phyloP scores from a whole-genome alignment of 2,113 vertebrate species.

The Tretioscincus oriximinensis region DNA sequence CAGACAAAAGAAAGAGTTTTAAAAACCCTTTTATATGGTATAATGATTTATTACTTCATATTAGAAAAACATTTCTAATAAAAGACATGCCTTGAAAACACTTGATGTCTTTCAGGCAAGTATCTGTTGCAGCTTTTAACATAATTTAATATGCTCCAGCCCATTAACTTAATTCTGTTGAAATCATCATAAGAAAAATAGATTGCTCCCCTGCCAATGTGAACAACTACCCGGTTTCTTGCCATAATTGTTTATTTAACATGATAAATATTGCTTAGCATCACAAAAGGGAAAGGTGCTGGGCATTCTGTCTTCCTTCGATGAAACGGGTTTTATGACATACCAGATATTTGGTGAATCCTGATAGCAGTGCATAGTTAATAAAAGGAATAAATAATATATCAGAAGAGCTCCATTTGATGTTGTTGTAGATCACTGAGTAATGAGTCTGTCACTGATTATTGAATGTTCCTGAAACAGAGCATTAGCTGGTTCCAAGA shows the following conservation, averaged over 20 bases:
- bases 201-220: not conserved
- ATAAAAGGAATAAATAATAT: not conserved
- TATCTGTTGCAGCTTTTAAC: not conserved
- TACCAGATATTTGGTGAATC: not conserved
- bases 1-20: not conserved
- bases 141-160: not conserved
- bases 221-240: not conserved
- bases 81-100: not conserved
- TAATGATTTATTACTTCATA: not conserved
- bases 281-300: not conserved
- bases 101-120: not conserved
- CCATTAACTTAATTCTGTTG: not conserved
- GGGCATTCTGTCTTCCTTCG: not conserved
- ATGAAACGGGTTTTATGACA: not conserved
- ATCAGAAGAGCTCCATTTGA: not conserved
- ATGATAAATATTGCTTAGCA: not conserved
- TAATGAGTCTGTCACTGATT: not conserved
- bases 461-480: not conserved
- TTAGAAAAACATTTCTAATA: not conserved
- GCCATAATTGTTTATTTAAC: not conserved
- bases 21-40: not conserved
- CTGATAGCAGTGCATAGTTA: not conserved
- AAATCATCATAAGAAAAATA: not conserved
- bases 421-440: not conserved
- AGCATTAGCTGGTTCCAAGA: not conserved